phyloP scores from a whole-genome alignment of 53 echinoderm and acorn worm species.

The Antedon mediterranea region DNA sequence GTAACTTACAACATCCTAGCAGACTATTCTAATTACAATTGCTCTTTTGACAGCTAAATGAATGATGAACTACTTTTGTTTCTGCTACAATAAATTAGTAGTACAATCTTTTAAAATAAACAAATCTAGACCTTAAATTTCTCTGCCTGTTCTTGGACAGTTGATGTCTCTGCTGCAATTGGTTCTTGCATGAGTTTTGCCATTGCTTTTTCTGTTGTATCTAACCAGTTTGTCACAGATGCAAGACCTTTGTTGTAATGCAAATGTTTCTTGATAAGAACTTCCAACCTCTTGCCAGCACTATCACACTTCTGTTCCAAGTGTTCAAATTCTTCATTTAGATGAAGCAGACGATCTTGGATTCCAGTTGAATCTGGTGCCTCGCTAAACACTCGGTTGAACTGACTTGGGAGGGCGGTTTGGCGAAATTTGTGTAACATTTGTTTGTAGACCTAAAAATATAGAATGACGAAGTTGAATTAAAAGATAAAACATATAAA shows the following conservation, averaged over 20 bases:
- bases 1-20: too few relatives aligned
- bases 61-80: too few relatives aligned
- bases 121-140: slow-evolving; percentile 62
- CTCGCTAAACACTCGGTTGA: slow-evolving; percentile 91
- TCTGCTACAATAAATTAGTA: too few relatives aligned
- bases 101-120: not conserved
- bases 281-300: slow-evolving; percentile 14
- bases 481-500: not conserved
- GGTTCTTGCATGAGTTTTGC: slow-evolving; percentile 68
- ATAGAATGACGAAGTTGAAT: not conserved
- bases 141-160: slow-evolving; percentile 81
- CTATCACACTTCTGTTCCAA: slow-evolving; percentile 27
- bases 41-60: too few relatives aligned
- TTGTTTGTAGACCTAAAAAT: slow-evolving; percentile 62
- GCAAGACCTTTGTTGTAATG: slow-evolving; percentile 62
- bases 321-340: slow-evolving; percentile 52
- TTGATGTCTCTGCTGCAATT: slow-evolving; percentile 70
- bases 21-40: too few relatives aligned
- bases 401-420: slow-evolving; percentile 76
- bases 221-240: slow-evolving; percentile 52
- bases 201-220: slow-evolving; percentile 64
- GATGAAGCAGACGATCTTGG: slow-evolving; percentile 45
- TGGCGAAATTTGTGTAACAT: slow-evolving; percentile 66
- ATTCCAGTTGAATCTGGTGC: slow-evolving; percentile 73
- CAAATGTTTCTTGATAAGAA: slow-evolving; percentile 15